Evolutionary conservation across 2,888 invertebrate species (phyloP).

Genomic region (Anaspis maculata): DNA sequence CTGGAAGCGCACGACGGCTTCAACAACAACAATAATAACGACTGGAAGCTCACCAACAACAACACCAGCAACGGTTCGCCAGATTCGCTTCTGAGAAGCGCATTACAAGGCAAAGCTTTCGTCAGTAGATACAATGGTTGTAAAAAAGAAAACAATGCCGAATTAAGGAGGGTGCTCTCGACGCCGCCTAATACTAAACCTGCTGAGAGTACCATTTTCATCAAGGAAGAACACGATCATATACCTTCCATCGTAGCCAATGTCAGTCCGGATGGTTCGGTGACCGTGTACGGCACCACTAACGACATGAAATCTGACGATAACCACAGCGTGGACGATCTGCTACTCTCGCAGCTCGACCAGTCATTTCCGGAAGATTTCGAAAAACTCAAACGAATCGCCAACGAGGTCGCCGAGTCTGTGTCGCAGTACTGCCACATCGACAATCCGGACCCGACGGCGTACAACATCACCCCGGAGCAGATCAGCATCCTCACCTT

Average conservation of each 20-base stretch:
- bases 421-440: slow-evolving; percentile 60
- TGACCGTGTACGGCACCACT: slow-evolving; percentile 32
- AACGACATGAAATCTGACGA: slow-evolving; percentile 18
- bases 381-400: slow-evolving; percentile 76
- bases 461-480: slow-evolving; percentile 44
- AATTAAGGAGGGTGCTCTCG: slow-evolving; percentile 49
- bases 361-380: slow-evolving; percentile 69
- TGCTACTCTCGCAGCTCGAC: slow-evolving; percentile 60
- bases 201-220: slow-evolving; percentile 40
- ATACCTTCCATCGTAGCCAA: slow-evolving; percentile 40
- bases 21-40: slow-evolving; percentile 73
- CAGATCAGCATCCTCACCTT: slow-evolving; percentile 38
- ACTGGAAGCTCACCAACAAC: slow-evolving; percentile 71
- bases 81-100: slow-evolving; percentile 72
- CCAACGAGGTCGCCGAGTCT: slow-evolving; percentile 72
- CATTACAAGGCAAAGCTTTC: slow-evolving; percentile 69
- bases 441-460: slow-evolving; percentile 45
- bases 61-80: slow-evolving; percentile 57
- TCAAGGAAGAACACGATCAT: slow-evolving; percentile 34
- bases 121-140: slow-evolving; percentile 41
- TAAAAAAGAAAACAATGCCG: slow-evolving; percentile 40
- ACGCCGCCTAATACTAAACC: slow-evolving; percentile 41
- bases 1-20: slow-evolving; percentile 48
- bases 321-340: slow-evolving; percentile 59
- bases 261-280: slow-evolving; percentile 38